These are phyloP conservation scores for Anguilla obscura DNA, from an alignment of 2,797 vertebrate species.

Conservation along the genomic window DNA sequence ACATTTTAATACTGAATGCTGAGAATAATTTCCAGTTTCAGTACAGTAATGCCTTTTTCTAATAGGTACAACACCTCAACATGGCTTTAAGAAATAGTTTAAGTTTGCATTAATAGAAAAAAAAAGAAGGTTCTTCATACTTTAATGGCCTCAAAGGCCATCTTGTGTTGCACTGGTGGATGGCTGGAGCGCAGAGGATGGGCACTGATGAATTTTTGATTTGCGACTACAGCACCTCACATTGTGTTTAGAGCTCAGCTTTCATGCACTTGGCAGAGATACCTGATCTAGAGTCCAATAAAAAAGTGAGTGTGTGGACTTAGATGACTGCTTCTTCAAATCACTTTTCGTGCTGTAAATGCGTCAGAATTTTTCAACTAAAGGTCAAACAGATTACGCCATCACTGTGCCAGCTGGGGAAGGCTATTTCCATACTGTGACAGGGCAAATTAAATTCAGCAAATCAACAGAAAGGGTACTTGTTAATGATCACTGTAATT, in stretches of 20 bases:
- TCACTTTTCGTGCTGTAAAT: background rate
- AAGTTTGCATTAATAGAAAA: background rate
- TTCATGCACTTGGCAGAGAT: background rate
- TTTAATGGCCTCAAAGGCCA: background rate
- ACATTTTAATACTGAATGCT: background rate
- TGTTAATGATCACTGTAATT: background rate
- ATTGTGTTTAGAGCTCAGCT: background rate
- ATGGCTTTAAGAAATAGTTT: background rate
- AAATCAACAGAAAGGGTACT: background rate
- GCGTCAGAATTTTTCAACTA: background rate
- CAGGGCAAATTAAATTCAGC: background rate
- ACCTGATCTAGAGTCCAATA: background rate
- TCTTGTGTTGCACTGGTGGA: background rate
- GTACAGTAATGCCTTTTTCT: background rate
- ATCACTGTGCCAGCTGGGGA: background rate
- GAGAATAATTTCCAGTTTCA: background rate
- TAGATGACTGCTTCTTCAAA: conserved; percentile 4
- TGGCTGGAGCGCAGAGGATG: background rate
- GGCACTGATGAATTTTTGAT: background rate
- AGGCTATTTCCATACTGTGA: background rate
- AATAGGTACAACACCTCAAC: background rate
- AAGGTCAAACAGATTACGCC: conserved; percentile 3
- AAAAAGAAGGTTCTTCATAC: background rate
- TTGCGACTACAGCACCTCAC: background rate
- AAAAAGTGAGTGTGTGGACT: background rate